These are phyloP conservation scores for Diloba caeruleocephala DNA, from an alignment of 2,888 invertebrate species.

Conservation along the genomic window DNA sequence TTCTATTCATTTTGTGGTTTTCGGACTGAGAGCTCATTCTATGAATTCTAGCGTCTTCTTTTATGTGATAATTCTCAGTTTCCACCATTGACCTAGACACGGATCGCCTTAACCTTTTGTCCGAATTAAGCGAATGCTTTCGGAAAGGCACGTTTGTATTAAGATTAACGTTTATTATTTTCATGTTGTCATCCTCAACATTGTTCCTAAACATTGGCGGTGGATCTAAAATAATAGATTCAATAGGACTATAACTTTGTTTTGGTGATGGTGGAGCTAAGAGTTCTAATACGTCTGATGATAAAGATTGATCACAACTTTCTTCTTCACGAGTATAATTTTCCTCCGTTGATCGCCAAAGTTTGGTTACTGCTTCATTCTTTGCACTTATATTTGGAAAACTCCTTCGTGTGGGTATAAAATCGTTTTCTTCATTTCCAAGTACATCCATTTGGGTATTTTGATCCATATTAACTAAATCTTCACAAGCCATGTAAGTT, in stretches of 20 bases:
- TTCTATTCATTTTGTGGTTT: constrained; percentile 69
- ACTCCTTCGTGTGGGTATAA: constrained; percentile 89
- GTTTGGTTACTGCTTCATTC: constrained; percentile 72
- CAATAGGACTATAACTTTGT: constrained; percentile 65
- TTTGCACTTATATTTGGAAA: constrained; percentile 90
- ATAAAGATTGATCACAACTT: constrained; percentile 58
- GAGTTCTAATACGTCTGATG: constrained; percentile 69
- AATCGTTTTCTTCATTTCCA: constrained; percentile 73
- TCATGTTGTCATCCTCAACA: constrained; percentile 77
- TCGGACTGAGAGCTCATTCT: constrained; percentile 86
- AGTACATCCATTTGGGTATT: constrained; percentile 86
- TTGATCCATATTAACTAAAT: constrained; percentile 91
- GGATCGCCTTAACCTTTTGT: constrained; percentile 87
- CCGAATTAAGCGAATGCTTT: constrained; percentile 90
- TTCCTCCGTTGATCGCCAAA: constrained; percentile 84
- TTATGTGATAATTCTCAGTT: constrained; percentile 72
- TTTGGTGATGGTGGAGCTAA: constrained; percentile 83
- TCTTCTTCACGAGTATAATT: constrained; percentile 66
- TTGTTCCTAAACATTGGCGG: constrained; percentile 90
- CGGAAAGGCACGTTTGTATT: constrained; percentile 81
- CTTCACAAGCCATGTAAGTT: constrained; percentile 91
- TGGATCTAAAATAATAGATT: constrained; percentile 85
- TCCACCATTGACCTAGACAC: constrained; percentile 84
- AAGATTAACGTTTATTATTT: constrained; percentile 81
- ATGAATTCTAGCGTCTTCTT: constrained; percentile 69